Evolutionary conservation across 2,888 invertebrate species (phyloP), one percentile per base, ranked within the genome.

Genomic region (Cheilosia grossa): DNA sequence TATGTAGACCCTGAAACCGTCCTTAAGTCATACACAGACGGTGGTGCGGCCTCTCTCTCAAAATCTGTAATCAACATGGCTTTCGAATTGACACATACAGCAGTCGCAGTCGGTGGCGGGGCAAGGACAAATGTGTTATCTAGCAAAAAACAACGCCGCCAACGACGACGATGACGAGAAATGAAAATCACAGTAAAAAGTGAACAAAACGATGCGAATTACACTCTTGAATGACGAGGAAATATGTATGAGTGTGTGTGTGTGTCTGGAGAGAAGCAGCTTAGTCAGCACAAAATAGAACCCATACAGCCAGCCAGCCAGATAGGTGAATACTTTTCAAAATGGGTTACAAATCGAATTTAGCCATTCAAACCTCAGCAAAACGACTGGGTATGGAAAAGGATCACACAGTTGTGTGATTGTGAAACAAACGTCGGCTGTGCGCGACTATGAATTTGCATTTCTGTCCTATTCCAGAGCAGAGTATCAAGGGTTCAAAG

Each of bases 281-380:
- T 19, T 21, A 64, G 37, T 49, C 47, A 37, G 33, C 42, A 40
- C 10, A 17, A 66, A 24, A 66, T 7, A 5, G 5, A 19, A 9
- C 51, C 42, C n/a, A 17, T 17, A 37, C 7, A 13, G n/a, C 1
- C 1, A 7, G 27, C 5, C 6, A 27, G 27, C 7, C 6, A 19
- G n/a, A 53, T 21, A 51, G 9, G 13, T 19, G 24, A n/a, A 21
- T 30, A 21, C 63, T 37, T 37, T 51, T 64, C 33, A 44, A 24
- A 63, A 47, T 58, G 37, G 47, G 21, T 67, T 51, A 15, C 59
- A 66, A 75, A 59, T 67, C 40, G 42, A 59, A 59, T 67, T 67
- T 44, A 40, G 13, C 10, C 47, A 27, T n/a, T 33, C 44, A n/a
- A 30, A 47, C 40, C 37, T 64, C 24, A 6, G 4, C 13, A 24